These are phyloP conservation scores for Pemphredon lugubris DNA, from an alignment of 2,888 invertebrate genomes.

Conservation along the genomic window DNA sequence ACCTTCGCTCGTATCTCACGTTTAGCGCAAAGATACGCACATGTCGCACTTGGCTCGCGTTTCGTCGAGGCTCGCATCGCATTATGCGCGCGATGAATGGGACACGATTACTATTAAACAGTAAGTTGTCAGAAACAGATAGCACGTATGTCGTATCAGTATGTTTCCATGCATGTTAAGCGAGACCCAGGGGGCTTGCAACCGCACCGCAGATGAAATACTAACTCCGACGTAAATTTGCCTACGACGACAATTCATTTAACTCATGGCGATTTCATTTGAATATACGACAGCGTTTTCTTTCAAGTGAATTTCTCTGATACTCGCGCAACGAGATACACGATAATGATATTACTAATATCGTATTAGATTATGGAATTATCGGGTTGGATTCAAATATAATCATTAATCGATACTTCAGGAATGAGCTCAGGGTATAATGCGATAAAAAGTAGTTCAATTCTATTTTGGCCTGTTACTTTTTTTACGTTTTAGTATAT, in stretches of 20 bases:
- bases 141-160: constrained; percentile 20
- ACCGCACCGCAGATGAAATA: constrained; percentile 25
- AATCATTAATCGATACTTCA: too few species aligned
- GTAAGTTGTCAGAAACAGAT: constrained; percentile 35
- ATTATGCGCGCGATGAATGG: not conserved
- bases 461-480: too few species aligned
- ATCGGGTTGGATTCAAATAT: too few species aligned
- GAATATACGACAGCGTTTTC: not conserved
- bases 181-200: constrained; percentile 10
- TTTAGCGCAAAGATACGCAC: too few species aligned
- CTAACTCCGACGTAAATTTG: constrained; percentile 20
- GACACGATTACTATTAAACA: constrained; percentile 31
- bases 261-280: not conserved
- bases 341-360: not conserved
- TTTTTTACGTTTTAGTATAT: too few species aligned
- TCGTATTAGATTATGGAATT: too few species aligned
- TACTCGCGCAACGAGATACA: not conserved
- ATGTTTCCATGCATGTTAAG: constrained; percentile 44
- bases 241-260: constrained; percentile 7
- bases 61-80: too few species aligned
- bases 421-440: too few species aligned
- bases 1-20: too few species aligned
- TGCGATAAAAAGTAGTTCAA: too few species aligned
- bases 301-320: not conserved
- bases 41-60: too few species aligned